Base-by-base conservation (phyloP, 2,797 vertebrate genomes). In the Lepilemur septentrionalis region DNA sequence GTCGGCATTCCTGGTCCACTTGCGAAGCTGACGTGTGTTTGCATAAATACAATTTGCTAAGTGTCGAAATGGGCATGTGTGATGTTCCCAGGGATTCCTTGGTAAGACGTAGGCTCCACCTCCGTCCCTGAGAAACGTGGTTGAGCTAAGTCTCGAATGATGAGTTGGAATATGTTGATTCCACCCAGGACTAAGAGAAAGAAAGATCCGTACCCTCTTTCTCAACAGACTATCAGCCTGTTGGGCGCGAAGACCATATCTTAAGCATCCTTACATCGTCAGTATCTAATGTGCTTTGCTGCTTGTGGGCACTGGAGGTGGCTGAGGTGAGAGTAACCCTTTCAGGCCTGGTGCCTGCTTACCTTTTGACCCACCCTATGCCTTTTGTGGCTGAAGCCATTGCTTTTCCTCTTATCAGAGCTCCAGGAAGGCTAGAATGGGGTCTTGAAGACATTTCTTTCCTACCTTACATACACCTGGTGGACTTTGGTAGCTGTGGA, bases 21-120 rank as follows among this genome's bases (percentile, higher is more conserved):
- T 0, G 57, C 61, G 23, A 84, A 13, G n/a, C 46, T 22, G 32
- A 5, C 1, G 10, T 12, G 25, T 35, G 7, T 2, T 10, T 6
- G 2, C 30, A 13, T 52, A 50, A 48, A 15, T 12, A 23, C 7
- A 55, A 0, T 35, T 41, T 0, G 3, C 0, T 4, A 28, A 17
- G 50, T 25, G 8, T 65, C 41, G 1, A 1, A 2, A 2, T 7
- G 57, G 85, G 7, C 0, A 1, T 3, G 5, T 17, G 0, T 7
- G 4, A 20, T 9, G 23, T 4, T 3, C n/a, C 1, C 0, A 5
- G 63, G n/a, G 55, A 2, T 4, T 48, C 35, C 63, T 48, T 5
- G 28, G 65, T 25, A n/a, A 70, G n/a, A 15, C 5, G 22, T 43
- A 46, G 55, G 23, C 1, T 1, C 15, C 61, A 9, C 4, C 14